Evolutionary conservation across 2,888 invertebrate species (phyloP), one percentile per base, ranked within the genome.

Genomic region (Hedya salicella): DNA sequence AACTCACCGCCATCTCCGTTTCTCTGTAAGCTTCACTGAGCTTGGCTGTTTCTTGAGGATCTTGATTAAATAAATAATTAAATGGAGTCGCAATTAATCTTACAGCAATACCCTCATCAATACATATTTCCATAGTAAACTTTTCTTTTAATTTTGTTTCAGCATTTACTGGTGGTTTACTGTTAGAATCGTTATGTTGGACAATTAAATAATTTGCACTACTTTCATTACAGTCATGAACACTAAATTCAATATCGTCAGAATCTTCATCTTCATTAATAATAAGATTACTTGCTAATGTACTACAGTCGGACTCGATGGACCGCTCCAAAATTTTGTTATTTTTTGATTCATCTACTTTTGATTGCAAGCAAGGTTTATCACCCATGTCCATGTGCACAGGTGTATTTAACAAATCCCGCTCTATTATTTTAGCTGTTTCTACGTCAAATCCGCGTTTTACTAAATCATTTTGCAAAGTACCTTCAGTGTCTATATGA

Each of bases 381-480:
- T 71, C 69, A 50, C 75, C 76, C 17, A 67, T 56, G 50, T 75
- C 76, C 17, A 67, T 56, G 50, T 72, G 60, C 19, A 78, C 79
- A 4, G 87, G 80, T 2, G 83, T 75, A 73, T 87, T 89, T 4
- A 90, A 79, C 64, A 92, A 81, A 73, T 92, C 92, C 21, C 89
- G 77, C 75, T 93, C 92, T 25, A 92, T 89, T 62, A 78, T 91
- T 81, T 87, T 90, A 5, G 92, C 92, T 1, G 90, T 90, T 77
- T 86, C 88, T 2, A 79, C 73, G 77, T 92, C 92, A 75, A 91
- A 91, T 16, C 92, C 91, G 72, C 89, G 81, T 74, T 86, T 87
- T 11, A 90, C 79, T 71, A 92, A 81, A 80, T 91, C 87, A 14
- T 74, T 78, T 59, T 87, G 90, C 54, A 90, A 83, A 69, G 78